Percentiles rank a stretch among this genome's conserved stretches.
phyloP scores from a whole-genome alignment of 2,888 invertebrate genomes.

The Drosophila picticornis region DNA sequence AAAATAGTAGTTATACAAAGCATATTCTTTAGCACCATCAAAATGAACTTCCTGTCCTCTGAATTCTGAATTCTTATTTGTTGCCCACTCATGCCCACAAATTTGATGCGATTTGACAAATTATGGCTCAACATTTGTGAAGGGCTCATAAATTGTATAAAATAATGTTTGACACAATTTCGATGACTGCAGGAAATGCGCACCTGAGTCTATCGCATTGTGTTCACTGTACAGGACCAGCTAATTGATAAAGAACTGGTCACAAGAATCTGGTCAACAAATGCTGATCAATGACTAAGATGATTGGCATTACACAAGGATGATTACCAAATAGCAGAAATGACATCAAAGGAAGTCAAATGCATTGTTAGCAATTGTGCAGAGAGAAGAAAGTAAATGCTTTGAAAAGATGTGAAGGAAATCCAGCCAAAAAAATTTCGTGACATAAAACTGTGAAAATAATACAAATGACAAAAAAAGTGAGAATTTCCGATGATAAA shows the following conservation, averaged over 20 bases:
- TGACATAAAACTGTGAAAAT: not conserved
- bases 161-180: conserved; percentile 38
- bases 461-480: not conserved
- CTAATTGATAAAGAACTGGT: conserved; percentile 43
- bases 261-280: conserved; percentile 11
- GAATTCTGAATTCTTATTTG: conserved; percentile 23
- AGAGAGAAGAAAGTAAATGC: not conserved
- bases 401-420: conserved; percentile 8
- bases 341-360: conserved; percentile 6
- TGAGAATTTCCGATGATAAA: not conserved
- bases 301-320: conserved; percentile 33
- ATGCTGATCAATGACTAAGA: conserved; percentile 9
- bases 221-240: conserved; percentile 16
- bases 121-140: conserved; percentile 44
- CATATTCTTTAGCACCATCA: conserved; percentile 39
- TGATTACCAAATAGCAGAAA: conserved; percentile 25
- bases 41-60: conserved; percentile 61
- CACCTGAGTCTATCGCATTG: conserved; percentile 53
- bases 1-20: conserved; percentile 55
- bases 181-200: conserved; percentile 53
- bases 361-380: not conserved
- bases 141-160: conserved; percentile 43
- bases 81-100: conserved; percentile 67
- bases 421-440: not conserved
- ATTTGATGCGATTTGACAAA: conserved; percentile 63